Base-by-base conservation (phyloP, 1,140 invertebrate species). In the Cherax destructor region DNA sequence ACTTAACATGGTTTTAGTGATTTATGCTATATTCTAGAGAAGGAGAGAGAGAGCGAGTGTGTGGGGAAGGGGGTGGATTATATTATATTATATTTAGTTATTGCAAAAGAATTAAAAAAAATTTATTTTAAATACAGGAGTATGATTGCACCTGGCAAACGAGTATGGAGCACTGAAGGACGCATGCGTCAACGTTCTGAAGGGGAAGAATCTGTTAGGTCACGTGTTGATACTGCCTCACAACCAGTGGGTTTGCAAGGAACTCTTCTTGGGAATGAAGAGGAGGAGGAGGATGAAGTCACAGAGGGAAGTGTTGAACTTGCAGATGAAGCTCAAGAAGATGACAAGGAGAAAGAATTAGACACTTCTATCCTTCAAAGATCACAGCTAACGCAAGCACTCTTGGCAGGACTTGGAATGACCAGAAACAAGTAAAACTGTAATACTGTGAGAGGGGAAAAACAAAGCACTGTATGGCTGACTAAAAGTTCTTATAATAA, bases 231-330 rank as follows among this genome's bases (percentile, higher is more conserved):
- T 72, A 79, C 76, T 4, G 41, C 24, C 1, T 79, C 72, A 5
- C 69, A 84, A 56, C 41, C 80, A 41, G 88, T 78, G 5, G 83
- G 52, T 21, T 30, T 77, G n/a, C 52, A 69, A 10, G 61, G 41
- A 13, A 86, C 69, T 4, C 24, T 72, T 56, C 74, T 90, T n/a
- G 30, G 65, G 24, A 21, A 41, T 13, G 74, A 76, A 18, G 78
- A 81, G 11, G 78, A 81, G 11, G 86, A 90, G 10, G 81, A 90
- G 13, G 88, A 90, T 47, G 88, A 89, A 21, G 81, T 90, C 41
- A 90, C 88, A 9, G 88, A 90, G 79, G 88, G 81, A 41, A 90
- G 88, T 50, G 88, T 90, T 21, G 88, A 90, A 83, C 13, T 90
- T 11, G 88, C 88, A 59, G 88, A 90, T 61, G 88, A 90, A 72